A percentile compares a stretch with the other conserved stretches of the same genome.
These are phyloP conservation scores for Harpagoxenus sublaevis DNA, from an alignment of 2,888 invertebrate species.

Conservation along the genomic window DNA sequence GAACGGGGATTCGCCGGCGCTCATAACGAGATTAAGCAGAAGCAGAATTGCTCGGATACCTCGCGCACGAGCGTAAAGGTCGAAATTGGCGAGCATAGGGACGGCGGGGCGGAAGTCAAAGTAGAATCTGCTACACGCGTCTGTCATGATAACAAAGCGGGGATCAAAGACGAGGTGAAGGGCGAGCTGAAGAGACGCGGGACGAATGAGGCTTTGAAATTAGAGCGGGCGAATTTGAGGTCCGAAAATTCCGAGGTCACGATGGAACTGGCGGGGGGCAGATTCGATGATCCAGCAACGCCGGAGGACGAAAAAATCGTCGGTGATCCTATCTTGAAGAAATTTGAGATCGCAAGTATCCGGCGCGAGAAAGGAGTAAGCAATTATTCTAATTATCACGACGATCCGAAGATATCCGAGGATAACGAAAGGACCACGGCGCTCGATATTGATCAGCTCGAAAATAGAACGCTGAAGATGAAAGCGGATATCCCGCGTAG, in stretches of 20 bases:
- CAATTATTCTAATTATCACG: constrained; percentile 11
- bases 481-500: constrained; percentile 62
- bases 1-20: constrained; percentile 26
- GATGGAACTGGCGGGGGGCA: constrained; percentile 53
- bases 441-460: constrained; percentile 28
- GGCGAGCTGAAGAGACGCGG: constrained; percentile 52
- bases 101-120: constrained; percentile 30
- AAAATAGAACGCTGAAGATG: constrained; percentile 59
- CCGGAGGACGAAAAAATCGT: neutral
- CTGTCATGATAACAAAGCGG: neutral
- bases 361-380: constrained; percentile 33
- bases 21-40: neutral
- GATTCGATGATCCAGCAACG: constrained; percentile 26
- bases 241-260: constrained; percentile 52
- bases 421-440: neutral
- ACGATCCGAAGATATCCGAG: neutral
- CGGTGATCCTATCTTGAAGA: constrained; percentile 21
- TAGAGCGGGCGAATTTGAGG: constrained; percentile 60
- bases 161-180: constrained; percentile 46
- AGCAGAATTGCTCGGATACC: constrained; percentile 5
- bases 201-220: constrained; percentile 66
- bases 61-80: constrained; percentile 14
- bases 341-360: constrained; percentile 48
- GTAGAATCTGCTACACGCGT: constrained; percentile 41
- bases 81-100: constrained; percentile 5